Base-by-base conservation (phyloP, 2,888 invertebrate species). In the Druceiella hillmani region DNA sequence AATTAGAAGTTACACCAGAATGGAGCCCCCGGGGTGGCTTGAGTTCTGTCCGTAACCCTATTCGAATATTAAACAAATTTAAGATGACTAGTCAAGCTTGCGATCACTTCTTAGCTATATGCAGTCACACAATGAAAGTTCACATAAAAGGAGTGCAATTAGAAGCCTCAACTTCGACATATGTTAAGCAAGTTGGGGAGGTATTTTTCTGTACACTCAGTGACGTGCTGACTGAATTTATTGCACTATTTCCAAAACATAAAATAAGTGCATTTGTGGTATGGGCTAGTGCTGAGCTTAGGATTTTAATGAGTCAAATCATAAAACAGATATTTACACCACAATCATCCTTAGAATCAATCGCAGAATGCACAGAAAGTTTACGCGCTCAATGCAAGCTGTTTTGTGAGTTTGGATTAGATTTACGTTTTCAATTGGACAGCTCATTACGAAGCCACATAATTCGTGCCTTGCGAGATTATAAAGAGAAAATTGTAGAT, bases 11-110 rank as follows among this genome's bases (percentile, higher is more conserved):
- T 14, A 84, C 85, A 35, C 90, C 92, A 20, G 92, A 91, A 55
- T 87, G 91, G 64, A 91, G 91, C 34, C 74, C 94, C 4, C 83
- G 94, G 56, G 92, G 94, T 1, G 92, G 93, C 0, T 64, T 95
- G 38, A 77, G 91, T 47, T 88, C 93, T 0, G 83, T 87, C 0
- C 70, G 92, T 34, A 77, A 88, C 44, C 88, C 92, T 1, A 87
- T 95, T 1, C 75, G 83, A 46, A 78, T 95, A 47, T 76, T 97
- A 31, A 88, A 89, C 55, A 78, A 83, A 53, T 74, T 93, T 47
- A 71, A 71, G 50, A 71, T 73, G 72, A 69, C 70, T 13, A 72
- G 70, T 55, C 75, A 87, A 74, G 87, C 89, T 0, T 88, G 89
- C 61, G 83, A 87, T 52, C 62, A 91, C 47, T 89, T 90, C 60